These are phyloP conservation scores for Drosophila nigromelanica DNA, from an alignment of 1,140 invertebrate genomes.

Conservation along the genomic window DNA sequence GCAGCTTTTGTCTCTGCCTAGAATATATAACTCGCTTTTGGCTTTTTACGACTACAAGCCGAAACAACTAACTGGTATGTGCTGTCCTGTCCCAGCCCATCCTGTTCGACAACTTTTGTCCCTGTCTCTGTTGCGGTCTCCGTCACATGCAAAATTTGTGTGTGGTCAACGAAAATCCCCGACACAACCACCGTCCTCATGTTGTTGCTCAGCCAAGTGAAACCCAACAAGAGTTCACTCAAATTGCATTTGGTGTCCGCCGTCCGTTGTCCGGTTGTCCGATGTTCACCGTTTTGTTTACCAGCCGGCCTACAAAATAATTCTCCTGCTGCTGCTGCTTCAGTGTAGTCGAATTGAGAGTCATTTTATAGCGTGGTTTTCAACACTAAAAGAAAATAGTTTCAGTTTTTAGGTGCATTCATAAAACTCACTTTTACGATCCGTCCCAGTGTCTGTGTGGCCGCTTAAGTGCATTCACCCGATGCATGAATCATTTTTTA, in stretches of 20 bases:
- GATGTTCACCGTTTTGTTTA: constrained; percentile 46
- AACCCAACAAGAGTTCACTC: constrained; percentile 74
- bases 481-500: constrained; percentile 32
- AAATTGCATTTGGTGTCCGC: constrained; percentile 76
- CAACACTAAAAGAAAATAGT: constrained; percentile 36
- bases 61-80: constrained; percentile 58
- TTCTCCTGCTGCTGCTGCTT: constrained; percentile 6
- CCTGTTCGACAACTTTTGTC: neutral
- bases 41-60: constrained; percentile 70
- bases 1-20: constrained; percentile 76
- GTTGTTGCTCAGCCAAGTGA: constrained; percentile 72
- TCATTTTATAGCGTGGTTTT: constrained; percentile 15
- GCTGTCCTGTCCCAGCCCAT: neutral
- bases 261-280: neutral
- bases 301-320: constrained; percentile 45
- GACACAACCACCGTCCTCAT: constrained; percentile 23
- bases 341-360: neutral
- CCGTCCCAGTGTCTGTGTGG: constrained; percentile 6
- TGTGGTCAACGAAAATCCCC: constrained; percentile 42
- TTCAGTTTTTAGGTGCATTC: constrained; percentile 39
- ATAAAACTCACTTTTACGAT: constrained; percentile 26
- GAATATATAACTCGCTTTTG: constrained; percentile 80
- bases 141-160: constrained; percentile 67
- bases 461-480: constrained; percentile 25
- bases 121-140: constrained; percentile 41